These are phyloP conservation scores for Thymallus thymallus DNA, from an alignment of 2,113 vertebrate genomes.

Conservation along the genomic window DNA sequence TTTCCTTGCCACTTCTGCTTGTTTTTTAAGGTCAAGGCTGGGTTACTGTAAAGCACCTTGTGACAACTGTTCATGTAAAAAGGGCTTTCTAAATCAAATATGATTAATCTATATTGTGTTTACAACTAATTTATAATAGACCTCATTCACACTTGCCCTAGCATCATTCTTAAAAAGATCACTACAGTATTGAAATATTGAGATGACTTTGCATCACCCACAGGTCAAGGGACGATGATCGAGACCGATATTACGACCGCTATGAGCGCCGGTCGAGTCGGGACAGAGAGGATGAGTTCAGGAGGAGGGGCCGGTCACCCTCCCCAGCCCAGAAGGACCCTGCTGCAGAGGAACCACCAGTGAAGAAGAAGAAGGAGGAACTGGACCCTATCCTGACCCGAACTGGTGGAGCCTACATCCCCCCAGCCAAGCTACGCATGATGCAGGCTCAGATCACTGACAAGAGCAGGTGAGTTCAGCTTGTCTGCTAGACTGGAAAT, in stretches of 20 bases:
- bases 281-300: conserved; percentile 74
- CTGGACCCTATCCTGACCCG: conserved; percentile 93
- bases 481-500: background rate
- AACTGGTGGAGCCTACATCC: conserved; percentile 96
- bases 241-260: conserved; percentile 49
- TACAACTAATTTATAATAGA: background rate
- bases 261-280: conserved; percentile 60
- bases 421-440: conserved; percentile 94
- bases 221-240: conserved; percentile 49
- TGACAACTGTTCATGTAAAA: no score
- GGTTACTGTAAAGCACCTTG: no score
- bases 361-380: conserved; percentile 94
- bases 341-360: conserved; percentile 66
- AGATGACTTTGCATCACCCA: background rate
- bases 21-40: no score
- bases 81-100: no score
- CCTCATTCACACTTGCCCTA: background rate
- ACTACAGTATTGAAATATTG: no score
- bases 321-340: conserved; percentile 73
- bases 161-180: background rate
- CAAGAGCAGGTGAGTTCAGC: conserved; percentile 84
- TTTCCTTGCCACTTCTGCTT: no score
- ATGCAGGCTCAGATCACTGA: conserved; percentile 98
- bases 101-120: no score
- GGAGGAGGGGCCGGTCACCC: conserved; percentile 75